Percentiles rank a stretch among this genome's conserved stretches.
These are phyloP conservation scores for Hypotaenidia philippensis DNA, from an alignment of 2,797 vertebrate genomes.

Conservation along the genomic window DNA sequence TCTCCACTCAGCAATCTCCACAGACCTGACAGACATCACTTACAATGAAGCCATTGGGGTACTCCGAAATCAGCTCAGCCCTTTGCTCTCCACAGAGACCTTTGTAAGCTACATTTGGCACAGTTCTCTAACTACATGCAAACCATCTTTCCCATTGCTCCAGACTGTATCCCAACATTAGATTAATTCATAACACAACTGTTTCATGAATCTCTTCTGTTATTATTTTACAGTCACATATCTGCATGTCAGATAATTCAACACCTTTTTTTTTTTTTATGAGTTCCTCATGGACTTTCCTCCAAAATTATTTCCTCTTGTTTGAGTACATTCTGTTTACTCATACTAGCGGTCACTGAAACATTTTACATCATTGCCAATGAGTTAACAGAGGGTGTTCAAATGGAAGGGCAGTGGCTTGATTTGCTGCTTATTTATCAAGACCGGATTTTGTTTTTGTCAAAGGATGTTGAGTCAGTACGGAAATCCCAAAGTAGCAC, in stretches of 20 bases:
- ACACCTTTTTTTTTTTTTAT: neutral
- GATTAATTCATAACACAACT: slow-evolving; percentile 8
- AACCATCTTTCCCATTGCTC: neutral
- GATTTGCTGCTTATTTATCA: neutral
- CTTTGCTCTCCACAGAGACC: neutral
- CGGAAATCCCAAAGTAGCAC: neutral
- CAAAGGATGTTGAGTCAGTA: neutral
- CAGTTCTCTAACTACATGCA: neutral
- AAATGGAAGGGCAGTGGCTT: neutral
- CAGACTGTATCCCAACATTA: neutral
- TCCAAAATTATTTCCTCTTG: neutral
- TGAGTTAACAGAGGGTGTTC: neutral
- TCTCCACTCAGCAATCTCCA: neutral
- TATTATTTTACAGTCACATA: neutral
- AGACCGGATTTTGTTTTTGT: neutral
- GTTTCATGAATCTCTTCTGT: neutral
- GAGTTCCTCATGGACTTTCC: neutral
- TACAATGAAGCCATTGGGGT: fast-evolving
- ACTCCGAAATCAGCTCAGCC: neutral
- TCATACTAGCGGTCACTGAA: neutral
- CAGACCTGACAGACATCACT: neutral
- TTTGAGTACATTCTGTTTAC: neutral
- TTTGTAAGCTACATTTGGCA: neutral
- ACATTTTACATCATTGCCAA: neutral
- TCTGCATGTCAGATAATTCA: neutral